Conservation (phyloP, 2,888 invertebrate genomes). For the Melanargia galathea region DNA sequence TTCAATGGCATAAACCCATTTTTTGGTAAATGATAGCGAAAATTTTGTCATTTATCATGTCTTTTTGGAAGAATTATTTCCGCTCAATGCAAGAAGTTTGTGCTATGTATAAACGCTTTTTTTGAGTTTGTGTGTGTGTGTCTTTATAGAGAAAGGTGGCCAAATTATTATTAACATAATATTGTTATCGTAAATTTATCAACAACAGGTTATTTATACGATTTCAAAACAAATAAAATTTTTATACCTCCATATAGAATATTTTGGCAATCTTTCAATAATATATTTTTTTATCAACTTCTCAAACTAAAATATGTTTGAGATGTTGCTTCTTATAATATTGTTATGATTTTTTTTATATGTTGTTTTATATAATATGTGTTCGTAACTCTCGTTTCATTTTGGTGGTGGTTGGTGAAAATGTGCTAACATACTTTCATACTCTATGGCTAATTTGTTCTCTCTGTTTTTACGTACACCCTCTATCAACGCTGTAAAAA, state of each 20-base stretch:
- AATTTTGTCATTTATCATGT: too few relatives aligned
- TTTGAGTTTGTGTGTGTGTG: constrained; percentile 10
- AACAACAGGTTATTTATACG: background rate
- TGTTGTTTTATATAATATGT: constrained; percentile 43
- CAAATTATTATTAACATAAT: constrained; percentile 8
- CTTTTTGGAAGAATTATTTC: constrained; percentile 30
- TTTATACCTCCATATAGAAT: too few relatives aligned
- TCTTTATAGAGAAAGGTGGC: constrained; percentile 31
- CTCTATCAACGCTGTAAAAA: constrained; percentile 21
- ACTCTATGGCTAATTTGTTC: constrained; percentile 80
- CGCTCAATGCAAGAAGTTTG: constrained; percentile 36
- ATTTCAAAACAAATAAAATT: too few relatives aligned
- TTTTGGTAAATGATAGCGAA: too few relatives aligned
- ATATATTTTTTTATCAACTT: constrained; percentile 19
- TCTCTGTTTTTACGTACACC: constrained; percentile 46
- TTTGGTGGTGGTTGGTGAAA: constrained; percentile 82
- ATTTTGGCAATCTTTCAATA: constrained; percentile 31
- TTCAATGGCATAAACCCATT: too few relatives aligned
- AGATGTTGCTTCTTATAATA: constrained; percentile 30
- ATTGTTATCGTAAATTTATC: background rate
- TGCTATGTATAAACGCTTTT: constrained; percentile 41
- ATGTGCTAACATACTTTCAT: constrained; percentile 81
- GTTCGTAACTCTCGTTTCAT: constrained; percentile 50
- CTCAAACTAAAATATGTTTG: constrained; percentile 24
- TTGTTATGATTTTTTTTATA: constrained; percentile 39